Conservation (phyloP, 2,888 invertebrate genomes). For the Pelosia muscerda region DNA sequence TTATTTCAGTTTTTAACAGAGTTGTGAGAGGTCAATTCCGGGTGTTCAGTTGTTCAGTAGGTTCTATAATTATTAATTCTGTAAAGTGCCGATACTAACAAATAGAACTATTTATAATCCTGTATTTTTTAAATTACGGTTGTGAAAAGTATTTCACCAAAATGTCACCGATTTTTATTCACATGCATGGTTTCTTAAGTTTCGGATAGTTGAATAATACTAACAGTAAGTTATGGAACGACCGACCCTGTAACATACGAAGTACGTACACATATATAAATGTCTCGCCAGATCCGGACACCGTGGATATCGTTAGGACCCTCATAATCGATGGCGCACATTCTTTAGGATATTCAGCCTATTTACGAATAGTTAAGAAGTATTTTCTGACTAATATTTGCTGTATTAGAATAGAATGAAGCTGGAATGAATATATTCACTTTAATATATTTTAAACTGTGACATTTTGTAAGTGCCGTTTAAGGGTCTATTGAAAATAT, state of each 20-base stretch:
- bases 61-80: too few relatives aligned
- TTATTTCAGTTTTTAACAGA: too few relatives aligned
- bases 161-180: not conserved
- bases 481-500: too few relatives aligned
- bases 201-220: conserved; percentile 10
- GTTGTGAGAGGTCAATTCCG: too few relatives aligned
- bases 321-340: conserved; percentile 36
- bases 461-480: too few relatives aligned
- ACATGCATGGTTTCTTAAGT: conserved; percentile 5
- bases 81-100: too few relatives aligned
- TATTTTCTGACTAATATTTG: not conserved
- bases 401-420: too few relatives aligned
- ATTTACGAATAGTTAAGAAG: conserved; percentile 11
- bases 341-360: conserved; percentile 36
- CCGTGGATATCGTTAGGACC: conserved; percentile 15
- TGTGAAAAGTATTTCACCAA: too few relatives aligned
- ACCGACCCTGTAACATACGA: conserved; percentile 21
- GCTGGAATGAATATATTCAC: not conserved
- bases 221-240: conserved; percentile 17
- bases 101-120: too few relatives aligned
- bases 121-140: too few relatives aligned
- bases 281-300: conserved; percentile 19
- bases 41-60: too few relatives aligned
- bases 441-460: too few relatives aligned
- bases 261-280: conserved; percentile 21